Percentiles rank a stretch among this genome's conserved stretches.
Evolutionary conservation across 2,113 vertebrate genomes (phyloP).

Genomic region (Plestiodon gilberti): DNA sequence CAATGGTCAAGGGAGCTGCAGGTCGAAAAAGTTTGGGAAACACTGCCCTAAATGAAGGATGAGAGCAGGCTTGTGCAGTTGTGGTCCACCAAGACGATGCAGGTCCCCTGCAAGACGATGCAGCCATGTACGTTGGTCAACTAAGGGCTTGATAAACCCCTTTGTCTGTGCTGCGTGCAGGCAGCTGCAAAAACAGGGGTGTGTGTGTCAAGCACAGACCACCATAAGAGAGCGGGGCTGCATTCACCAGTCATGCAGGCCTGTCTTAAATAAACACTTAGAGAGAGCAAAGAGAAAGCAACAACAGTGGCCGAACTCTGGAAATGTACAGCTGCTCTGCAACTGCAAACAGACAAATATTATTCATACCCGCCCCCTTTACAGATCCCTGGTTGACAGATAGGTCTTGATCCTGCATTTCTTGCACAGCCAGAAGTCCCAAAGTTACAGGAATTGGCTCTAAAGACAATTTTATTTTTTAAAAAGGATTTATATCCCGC

Average conservation of each 20-base stretch:
- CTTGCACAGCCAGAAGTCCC: conserved; percentile 40
- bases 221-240: not conserved
- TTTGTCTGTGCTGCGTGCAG: not conserved
- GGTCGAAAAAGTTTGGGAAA: too few relatives aligned
- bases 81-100: not conserved
- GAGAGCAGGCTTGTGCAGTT: not conserved
- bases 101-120: not conserved
- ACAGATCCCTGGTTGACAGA: conserved; percentile 60
- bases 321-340: conserved; percentile 56
- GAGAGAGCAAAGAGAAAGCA: conserved; percentile 54
- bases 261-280: conserved; percentile 63
- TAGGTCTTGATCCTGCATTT: conserved; percentile 58
- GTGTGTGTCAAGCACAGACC: not conserved
- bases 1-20: too few relatives aligned
- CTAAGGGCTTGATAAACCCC: not conserved
- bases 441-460: conserved; percentile 18
- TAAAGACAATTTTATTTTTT: conserved; percentile 28
- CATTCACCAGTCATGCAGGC: not conserved
- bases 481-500: too few relatives aligned
- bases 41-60: too few relatives aligned
- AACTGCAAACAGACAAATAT: conserved; percentile 43
- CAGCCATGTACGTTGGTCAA: not conserved
- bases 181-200: not conserved
- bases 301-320: conserved; percentile 24
- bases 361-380: conserved; percentile 57